Evolutionary conservation across 2,797 vertebrate genomes (phyloP).

Genomic region (Tragelaphus oryx): DNA sequence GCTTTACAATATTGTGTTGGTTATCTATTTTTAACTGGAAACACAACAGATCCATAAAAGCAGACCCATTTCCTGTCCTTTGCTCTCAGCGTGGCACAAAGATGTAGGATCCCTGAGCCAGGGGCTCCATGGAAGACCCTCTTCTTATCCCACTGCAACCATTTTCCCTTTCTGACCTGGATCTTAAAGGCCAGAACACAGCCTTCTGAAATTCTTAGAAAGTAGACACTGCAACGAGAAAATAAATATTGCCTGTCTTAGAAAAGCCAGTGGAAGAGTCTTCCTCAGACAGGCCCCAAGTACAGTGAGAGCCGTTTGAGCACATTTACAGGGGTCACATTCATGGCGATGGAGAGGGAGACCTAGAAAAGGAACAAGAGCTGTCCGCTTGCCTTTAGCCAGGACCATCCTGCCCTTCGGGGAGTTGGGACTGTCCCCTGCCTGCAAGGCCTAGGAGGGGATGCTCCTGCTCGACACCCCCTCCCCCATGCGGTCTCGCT

Average conservation of each 20-base stretch:
- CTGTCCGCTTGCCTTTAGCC: not conserved
- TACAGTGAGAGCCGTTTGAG: not conserved
- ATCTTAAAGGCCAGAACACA: not conserved
- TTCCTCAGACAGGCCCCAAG: not conserved
- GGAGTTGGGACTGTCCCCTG: not conserved
- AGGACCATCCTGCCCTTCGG: not conserved
- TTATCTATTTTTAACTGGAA: not conserved
- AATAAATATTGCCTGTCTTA: not conserved
- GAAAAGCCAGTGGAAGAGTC: not conserved
- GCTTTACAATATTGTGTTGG: not conserved
- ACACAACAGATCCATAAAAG: not conserved
- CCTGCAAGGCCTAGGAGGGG: not conserved
- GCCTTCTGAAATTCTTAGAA: constrained; percentile 5
- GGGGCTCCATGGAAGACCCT: not conserved
- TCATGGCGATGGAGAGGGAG: not conserved
- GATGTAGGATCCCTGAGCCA: not conserved
- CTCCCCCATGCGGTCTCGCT: not conserved
- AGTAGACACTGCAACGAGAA: not conserved
- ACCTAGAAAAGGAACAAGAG: not conserved
- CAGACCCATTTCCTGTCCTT: not conserved
- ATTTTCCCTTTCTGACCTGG: not conserved
- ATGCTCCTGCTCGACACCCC: not conserved
- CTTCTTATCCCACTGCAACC: not conserved
- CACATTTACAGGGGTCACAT: not conserved
- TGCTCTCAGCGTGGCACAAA: not conserved